Evolutionary conservation across 2,888 invertebrate genomes (phyloP), one percentile per base, ranked within the genome.

Genomic region (Cyrtodaria siliqua): DNA sequence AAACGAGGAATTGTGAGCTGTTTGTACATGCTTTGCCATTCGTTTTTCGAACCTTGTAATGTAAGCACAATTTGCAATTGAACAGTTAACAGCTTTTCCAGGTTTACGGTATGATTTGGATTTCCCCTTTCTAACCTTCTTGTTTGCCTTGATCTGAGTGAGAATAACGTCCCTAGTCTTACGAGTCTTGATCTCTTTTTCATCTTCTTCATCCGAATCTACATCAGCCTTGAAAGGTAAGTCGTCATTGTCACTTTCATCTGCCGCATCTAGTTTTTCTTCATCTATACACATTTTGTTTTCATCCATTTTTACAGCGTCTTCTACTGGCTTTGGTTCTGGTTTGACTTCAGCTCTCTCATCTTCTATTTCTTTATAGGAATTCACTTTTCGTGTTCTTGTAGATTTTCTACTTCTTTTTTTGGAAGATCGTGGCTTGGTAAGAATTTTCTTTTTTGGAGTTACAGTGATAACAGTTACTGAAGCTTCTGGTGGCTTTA

Each of bases 1-100:
- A 38, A 82, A 79, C n/a, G 81, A 66, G 2, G 77, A 67, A 59
- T 83, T 79, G 71, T 87, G 86, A 27, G 79, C 82, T 27, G 72
- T 74, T 70, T 82, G 77, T 8, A 85, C 63, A 70, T 88, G 89
- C 26, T 81, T 82, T n/a, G 79, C 82, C 57, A 87, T 72, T 52
- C 82, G 52, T 18, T 64, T 47, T 50, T 62, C 29, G 14, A 61
- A 77, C 18, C 64, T 66, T 8, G 87, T 79, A 47, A 70, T 73
- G 59, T 85, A 88, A 3, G 82, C 77, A 73, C 88, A 88, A 29
- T 85, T 69, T 27, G 71, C 61, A 52, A 60, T 75, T 0, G 42
- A 29, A 67, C 87, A 87, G 16, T 62, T 64, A 6, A 77, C 57
- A 18, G 73, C 56, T 20, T 67, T 70, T 9, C 27, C 52, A 9